Base-by-base conservation (phyloP, 1,140 invertebrate genomes). In the Aphis craccivora region DNA sequence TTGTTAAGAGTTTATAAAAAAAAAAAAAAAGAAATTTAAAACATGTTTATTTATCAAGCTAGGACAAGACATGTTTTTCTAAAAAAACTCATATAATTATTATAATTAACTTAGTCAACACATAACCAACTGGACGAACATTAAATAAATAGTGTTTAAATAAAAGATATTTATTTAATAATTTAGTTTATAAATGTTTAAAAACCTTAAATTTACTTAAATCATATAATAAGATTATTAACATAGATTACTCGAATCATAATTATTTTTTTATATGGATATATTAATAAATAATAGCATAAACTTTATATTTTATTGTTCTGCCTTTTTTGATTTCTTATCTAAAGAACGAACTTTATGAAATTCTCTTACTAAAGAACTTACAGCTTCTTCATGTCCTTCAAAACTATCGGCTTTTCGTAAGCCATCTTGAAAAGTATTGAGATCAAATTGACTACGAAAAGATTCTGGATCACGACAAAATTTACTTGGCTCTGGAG, bases 301-400 rank as follows among this genome's bases (percentile, higher is more conserved):
- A 67, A 45, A 30, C 11, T 45, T 40, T 90, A 40, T 40, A 40
- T 60, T 90, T 51, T 90, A 90, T 90, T 43, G 48, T 18, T 89
- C 76, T 25, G 18, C 14, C 37, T 93, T 93, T 40, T 93, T 93
- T 20, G 48, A 86, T 76, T 94, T 93, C 87, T 93, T 94, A 76
- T 94, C 92, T n/a, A 94, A 55, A 20, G 94, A 94, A 37, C 97
- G 95, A 2, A 96, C n/a, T 95, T 97, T 97, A 94, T 97, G 97
- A 0, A 97, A 97, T 37, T 97, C 97, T 30, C 97, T 97, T 7
- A 97, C 97, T 87, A 97, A 95, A 11, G 97, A 97, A 90, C 97
- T 95, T 9, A 97, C 97, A 11, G 97, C 97, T 94, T 97, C 97
- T 95, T 97, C 97, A 95, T 97, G 97, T 6, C 97, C 97, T 95